Percentiles rank a stretch among this genome's conserved stretches.
Conservation (phyloP, 2,888 invertebrate species). For the Lepidocyrtoides sp. region DNA sequence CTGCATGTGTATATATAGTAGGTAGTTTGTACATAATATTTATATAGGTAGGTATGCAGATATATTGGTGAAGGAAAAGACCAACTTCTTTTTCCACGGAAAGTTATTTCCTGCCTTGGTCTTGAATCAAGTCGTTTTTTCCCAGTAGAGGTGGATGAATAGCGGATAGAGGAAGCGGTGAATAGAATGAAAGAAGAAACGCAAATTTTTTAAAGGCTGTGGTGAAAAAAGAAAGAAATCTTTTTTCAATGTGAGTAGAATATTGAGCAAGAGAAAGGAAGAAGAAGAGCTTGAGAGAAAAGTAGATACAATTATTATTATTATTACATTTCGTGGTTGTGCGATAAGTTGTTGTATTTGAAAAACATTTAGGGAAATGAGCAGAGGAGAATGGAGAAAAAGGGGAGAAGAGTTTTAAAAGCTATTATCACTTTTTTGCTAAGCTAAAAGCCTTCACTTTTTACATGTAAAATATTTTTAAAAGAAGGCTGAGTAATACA, state of each 20-base stretch:
- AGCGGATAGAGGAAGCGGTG: background rate
- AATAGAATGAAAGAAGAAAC: background rate
- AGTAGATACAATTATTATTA: constrained; percentile 1
- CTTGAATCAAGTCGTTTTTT: background rate
- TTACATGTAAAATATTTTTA: constrained; percentile 15
- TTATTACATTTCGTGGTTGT: constrained; percentile 15
- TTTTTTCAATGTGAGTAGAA: constrained; percentile 43
- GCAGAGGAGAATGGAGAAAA: background rate
- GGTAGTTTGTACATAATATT: background rate
- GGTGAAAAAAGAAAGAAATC: constrained; percentile 11
- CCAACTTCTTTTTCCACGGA: background rate
- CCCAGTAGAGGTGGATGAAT: background rate
- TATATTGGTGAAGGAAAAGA: background rate
- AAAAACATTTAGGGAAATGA: constrained; percentile 30
- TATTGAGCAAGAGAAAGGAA: constrained; percentile 5
- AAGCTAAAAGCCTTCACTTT: constrained; percentile 27
- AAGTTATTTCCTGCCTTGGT: background rate
- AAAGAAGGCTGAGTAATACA: too few relatives aligned
- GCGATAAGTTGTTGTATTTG: background rate
- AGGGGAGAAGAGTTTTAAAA: constrained; percentile 12
- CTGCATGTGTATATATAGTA: background rate
- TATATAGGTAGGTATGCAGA: too few relatives aligned
- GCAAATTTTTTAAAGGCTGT: constrained; percentile 36
- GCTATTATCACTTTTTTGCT: background rate
- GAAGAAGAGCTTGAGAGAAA: background rate